phyloP scores from a whole-genome alignment of 2,797 vertebrate species.

The Chloroceryle amazona region DNA sequence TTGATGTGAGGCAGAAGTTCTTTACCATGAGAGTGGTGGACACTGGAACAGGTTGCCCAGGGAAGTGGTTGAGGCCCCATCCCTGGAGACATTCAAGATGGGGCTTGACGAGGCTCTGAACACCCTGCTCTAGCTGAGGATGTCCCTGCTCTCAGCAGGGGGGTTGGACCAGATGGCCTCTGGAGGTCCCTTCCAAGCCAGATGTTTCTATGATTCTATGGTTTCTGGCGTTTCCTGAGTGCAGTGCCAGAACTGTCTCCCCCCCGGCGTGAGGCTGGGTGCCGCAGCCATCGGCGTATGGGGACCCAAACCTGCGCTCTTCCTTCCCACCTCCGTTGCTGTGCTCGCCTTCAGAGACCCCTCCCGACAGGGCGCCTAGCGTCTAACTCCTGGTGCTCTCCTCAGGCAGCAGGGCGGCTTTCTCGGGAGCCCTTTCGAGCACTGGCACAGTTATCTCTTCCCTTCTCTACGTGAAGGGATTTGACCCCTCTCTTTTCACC shows the following conservation, averaged over 20 bases:
- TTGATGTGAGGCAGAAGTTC: too few relatives aligned
- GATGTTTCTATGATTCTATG: too few relatives aligned
- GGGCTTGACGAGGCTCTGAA: too few relatives aligned
- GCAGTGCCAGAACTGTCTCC: rapidly evolving
- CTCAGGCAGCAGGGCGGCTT: neutral
- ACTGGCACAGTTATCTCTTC: neutral
- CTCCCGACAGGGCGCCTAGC: neutral
- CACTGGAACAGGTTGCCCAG: too few relatives aligned
- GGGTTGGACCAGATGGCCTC: too few relatives aligned
- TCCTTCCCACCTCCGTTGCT: neutral
- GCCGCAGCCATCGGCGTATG: neutral
- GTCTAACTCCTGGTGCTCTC: neutral
- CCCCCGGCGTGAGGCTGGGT: neutral
- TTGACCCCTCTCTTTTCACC: neutral
- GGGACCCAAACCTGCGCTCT: neutral
- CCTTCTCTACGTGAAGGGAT: neutral
- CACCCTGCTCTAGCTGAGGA: too few relatives aligned
- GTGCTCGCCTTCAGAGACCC: neutral
- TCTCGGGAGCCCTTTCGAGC: rapidly evolving
- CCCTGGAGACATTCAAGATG: too few relatives aligned
- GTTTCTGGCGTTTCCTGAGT: neutral
- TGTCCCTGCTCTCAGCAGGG: too few relatives aligned
- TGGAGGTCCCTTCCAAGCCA: too few relatives aligned
- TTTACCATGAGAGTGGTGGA: too few relatives aligned
- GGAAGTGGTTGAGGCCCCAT: too few relatives aligned